Percentiles rank a stretch among this genome's conserved stretches.
phyloP scores from a whole-genome alignment of 1,140 invertebrate species.

The Drosophila pallidifrons region DNA sequence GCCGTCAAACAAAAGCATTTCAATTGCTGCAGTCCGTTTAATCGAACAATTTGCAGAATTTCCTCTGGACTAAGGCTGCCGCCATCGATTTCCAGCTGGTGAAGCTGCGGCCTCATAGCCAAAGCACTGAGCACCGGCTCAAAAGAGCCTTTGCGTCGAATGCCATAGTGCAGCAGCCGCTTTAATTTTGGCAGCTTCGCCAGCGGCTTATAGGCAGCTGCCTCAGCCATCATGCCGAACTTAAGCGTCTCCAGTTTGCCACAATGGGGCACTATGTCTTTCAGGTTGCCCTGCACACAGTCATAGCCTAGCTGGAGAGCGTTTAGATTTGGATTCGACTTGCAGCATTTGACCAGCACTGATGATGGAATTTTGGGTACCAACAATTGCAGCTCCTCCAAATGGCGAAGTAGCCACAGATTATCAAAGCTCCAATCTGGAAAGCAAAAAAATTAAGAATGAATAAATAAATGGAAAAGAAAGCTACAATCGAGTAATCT shows the following conservation, averaged over 20 bases:
- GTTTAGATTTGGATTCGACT: constrained; percentile 44
- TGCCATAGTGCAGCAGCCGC: constrained; percentile 48
- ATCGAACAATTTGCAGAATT: constrained; percentile 36
- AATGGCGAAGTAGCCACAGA: constrained; percentile 17
- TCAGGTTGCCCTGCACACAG: constrained; percentile 34
- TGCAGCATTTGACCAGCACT: constrained; percentile 54
- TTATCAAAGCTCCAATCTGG: constrained; percentile 44
- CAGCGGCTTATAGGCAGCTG: constrained; percentile 37
- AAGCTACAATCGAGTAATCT: no score
- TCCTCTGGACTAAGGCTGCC: constrained; percentile 53
- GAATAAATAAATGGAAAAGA: no score
- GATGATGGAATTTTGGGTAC: constrained; percentile 23
- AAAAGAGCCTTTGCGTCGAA: constrained; percentile 56
- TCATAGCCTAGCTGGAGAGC: constrained; percentile 48
- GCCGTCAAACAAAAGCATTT: constrained; percentile 59
- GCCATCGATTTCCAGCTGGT: constrained; percentile 55
- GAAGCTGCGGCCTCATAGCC: constrained; percentile 39
- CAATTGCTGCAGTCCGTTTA: constrained; percentile 43
- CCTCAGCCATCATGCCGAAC: constrained; percentile 59
- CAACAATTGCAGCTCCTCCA: constrained; percentile 42
- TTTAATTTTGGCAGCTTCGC: constrained; percentile 46
- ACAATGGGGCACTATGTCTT: constrained; percentile 54
- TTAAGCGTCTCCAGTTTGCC: constrained; percentile 45
- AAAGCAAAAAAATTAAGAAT: neutral
- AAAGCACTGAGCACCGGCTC: constrained; percentile 43